phyloP scores from a whole-genome alignment of 2,797 vertebrate species.

The Bradypus variegatus region DNA sequence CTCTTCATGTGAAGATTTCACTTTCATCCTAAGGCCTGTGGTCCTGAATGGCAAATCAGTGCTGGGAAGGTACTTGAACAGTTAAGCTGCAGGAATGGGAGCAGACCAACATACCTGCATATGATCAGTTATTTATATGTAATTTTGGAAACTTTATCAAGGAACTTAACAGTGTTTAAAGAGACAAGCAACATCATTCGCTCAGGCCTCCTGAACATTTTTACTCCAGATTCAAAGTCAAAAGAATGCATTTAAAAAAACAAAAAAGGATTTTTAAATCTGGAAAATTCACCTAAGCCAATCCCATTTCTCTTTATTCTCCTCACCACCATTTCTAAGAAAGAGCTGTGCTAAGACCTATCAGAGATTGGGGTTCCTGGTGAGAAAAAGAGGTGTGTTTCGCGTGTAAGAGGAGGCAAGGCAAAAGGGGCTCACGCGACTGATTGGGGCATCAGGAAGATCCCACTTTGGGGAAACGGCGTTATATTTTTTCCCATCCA shows the following conservation, averaged over 20 bases:
- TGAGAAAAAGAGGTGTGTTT: neutral
- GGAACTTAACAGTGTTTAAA: neutral
- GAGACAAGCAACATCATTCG: neutral
- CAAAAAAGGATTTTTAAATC: neutral
- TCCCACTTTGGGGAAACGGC: neutral
- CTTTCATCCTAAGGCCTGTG: conserved; percentile 31
- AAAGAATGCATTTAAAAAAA: too few species aligned
- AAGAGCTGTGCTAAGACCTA: neutral
- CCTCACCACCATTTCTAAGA: neutral
- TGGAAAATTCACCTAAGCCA: neutral
- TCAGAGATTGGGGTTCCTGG: neutral
- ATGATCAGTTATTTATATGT: neutral
- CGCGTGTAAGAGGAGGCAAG: accelerated
- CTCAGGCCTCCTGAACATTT: neutral
- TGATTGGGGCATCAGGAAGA: neutral
- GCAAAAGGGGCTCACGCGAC: neutral
- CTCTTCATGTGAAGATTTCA: conserved; percentile 21
- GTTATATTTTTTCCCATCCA: neutral
- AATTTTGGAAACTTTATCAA: neutral
- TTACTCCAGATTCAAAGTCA: neutral
- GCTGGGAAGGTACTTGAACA: neutral
- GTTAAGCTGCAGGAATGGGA: neutral
- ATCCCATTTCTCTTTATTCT: neutral
- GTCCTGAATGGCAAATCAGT: neutral
- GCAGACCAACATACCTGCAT: neutral